These are phyloP conservation scores for Cylindroiulus punctatus DNA, from an alignment of 2,888 invertebrate species.

Conservation along the genomic window DNA sequence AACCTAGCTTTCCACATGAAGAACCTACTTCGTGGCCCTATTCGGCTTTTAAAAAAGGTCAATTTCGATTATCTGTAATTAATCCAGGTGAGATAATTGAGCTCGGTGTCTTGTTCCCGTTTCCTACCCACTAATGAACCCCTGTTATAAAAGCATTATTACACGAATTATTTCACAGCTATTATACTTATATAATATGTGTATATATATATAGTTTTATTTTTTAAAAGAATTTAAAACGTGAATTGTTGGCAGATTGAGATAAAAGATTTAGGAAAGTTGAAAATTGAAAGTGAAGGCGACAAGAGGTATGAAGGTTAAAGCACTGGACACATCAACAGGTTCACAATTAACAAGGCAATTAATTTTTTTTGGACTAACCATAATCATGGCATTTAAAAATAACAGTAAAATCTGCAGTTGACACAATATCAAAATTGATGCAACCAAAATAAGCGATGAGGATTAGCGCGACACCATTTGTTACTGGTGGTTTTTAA, in stretches of 20 bases:
- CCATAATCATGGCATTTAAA: conserved; percentile 25
- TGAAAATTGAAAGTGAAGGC: conserved; percentile 47
- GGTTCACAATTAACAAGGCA: conserved; percentile 45
- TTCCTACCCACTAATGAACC: background rate
- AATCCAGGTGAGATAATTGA: conserved; percentile 19
- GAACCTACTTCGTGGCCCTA: conserved; percentile 6
- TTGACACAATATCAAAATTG: background rate
- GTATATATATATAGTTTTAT: conserved; percentile 14
- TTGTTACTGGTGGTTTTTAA: conserved; percentile 16
- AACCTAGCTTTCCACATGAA: conserved; percentile 40
- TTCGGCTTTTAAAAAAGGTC: background rate
- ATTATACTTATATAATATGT: conserved; percentile 4
- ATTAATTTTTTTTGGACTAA: conserved; percentile 37
- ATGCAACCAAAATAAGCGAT: background rate
- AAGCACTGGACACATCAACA: conserved; percentile 47
- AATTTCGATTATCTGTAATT: conserved; percentile 43
- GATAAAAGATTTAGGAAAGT: conserved; percentile 47
- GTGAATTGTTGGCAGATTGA: conserved; percentile 45
- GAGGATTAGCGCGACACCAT: background rate
- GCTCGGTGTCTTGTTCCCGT: conserved; percentile 6
- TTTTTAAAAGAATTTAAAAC: conserved; percentile 39
- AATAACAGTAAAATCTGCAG: background rate
- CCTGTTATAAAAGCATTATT: conserved; percentile 1
- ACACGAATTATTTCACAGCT: conserved; percentile 30
- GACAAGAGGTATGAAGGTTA: conserved; percentile 45